Evolutionary conservation across 2,888 invertebrate species (phyloP).

Genomic region (Horisme vitalbata): DNA sequence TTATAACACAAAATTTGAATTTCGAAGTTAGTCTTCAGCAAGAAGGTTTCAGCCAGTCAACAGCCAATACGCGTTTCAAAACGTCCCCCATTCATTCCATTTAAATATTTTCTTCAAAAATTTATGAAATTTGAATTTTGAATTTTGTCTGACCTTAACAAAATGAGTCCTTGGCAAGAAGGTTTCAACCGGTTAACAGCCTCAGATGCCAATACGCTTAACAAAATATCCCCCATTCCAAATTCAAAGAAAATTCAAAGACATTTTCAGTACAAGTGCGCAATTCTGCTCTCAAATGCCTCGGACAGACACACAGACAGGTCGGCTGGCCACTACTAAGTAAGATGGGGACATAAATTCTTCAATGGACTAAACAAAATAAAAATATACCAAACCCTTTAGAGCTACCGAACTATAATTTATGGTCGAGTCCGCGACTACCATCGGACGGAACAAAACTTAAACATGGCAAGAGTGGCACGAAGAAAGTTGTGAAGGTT

Average conservation of each 20-base stretch:
- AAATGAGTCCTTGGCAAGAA: too few relatives aligned
- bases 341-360: conserved; percentile 81
- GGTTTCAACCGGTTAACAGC: too few relatives aligned
- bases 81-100: too few relatives aligned
- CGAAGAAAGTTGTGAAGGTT: conserved; percentile 12
- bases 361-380: conserved; percentile 79
- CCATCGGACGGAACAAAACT: conserved; percentile 65
- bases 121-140: too few relatives aligned
- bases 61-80: too few relatives aligned
- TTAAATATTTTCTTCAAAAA: too few relatives aligned
- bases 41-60: too few relatives aligned
- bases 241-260: neutral
- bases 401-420: conserved; percentile 83
- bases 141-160: too few relatives aligned
- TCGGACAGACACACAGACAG: conserved; percentile 41
- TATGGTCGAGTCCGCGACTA: conserved; percentile 72
- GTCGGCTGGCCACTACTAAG: conserved; percentile 77
- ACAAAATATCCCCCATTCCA: neutral
- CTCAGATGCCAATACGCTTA: too few relatives aligned
- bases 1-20: too few relatives aligned
- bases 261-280: neutral
- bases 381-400: conserved; percentile 76
- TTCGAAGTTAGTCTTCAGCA: too few relatives aligned
- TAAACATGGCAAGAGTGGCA: conserved; percentile 40
- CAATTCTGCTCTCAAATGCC: neutral